phyloP scores from a whole-genome alignment of 2,888 invertebrate species.

The Agonum fuliginosum region DNA sequence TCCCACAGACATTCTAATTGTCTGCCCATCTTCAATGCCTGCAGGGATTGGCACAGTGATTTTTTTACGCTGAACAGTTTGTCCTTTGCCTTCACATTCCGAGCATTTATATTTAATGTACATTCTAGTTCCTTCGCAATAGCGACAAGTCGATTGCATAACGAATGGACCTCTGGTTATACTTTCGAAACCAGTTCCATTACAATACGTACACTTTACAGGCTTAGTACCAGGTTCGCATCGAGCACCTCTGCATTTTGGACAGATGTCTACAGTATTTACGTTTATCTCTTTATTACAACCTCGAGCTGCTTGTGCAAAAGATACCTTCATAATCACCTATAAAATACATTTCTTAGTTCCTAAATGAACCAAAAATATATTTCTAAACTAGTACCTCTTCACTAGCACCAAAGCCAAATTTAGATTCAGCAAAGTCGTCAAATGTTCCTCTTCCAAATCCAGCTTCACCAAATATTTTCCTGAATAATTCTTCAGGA shows the following conservation, averaged over 20 bases:
- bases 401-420: conserved; percentile 93
- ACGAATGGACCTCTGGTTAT: conserved; percentile 91
- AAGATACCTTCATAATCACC: conserved; percentile 91
- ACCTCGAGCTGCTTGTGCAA: conserved; percentile 96
- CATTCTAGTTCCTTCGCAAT: conserved; percentile 90
- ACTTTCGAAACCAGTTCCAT: conserved; percentile 97
- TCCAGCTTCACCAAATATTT: conserved; percentile 93
- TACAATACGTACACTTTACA: conserved; percentile 91
- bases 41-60: conserved; percentile 96
- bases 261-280: conserved; percentile 95
- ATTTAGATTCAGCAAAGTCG: conserved; percentile 91
- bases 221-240: conserved; percentile 95
- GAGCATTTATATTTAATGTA: conserved; percentile 92
- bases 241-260: conserved; percentile 89
- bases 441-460: conserved; percentile 81
- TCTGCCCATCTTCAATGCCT: conserved; percentile 98
- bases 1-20: conserved; percentile 94
- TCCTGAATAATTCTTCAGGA: conserved; percentile 96
- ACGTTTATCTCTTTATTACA: conserved; percentile 94
- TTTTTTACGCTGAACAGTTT: conserved; percentile 88
- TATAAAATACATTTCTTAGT: conserved; percentile 68
- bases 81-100: conserved; percentile 94
- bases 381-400: conserved; percentile 77
- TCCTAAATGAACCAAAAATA: neutral
- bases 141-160: conserved; percentile 96